Base-by-base conservation (phyloP, 2,888 invertebrate species). In the Ochlodes sylvanus region DNA sequence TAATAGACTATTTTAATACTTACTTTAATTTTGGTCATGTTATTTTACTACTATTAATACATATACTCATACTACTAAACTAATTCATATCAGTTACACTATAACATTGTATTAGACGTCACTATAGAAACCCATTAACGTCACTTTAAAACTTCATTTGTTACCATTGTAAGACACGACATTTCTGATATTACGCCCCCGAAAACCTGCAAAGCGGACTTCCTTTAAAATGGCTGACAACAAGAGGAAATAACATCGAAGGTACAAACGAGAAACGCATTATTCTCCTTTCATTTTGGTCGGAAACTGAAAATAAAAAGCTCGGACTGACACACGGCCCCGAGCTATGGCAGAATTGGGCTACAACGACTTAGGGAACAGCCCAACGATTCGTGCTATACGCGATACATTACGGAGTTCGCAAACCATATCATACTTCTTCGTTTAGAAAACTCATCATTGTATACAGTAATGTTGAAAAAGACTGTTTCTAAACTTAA, bases 291-390 rank as follows among this genome's bases (percentile, higher is more conserved):
- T 68, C 67, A 34, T 68, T 60, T 68, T 50, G 61, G 55, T 44
- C 61, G 67, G 67, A 68, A 68, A 68, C 67, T 56, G 67, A 68
- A 67, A 68, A 68, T 68, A 68, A 62, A 68, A 62, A 61, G 42
- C 52, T 67, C 61, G 67, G 67, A 56, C 55, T 61, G 67, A 67
- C 67, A 67, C 61, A 56, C 55, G 61, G 67, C 67, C 67, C 55
- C 34, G 32, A 19, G 61, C 42, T 41, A 47, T 56, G 38, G 44
- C 67, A 56, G 61, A 44, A 61, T 60, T 61, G 42, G 58, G 12
- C 10, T 42, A 54, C 66, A 32, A 6, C 44, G 32, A 42, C 34
- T 44, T 42, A 55, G 38, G 17, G 7, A 42, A 32, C 27, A 17
- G 17, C 0, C 9, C 62, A 14, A 50, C n/a, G 7, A 10, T 7